Conservation (phyloP, 1,140 invertebrate genomes). For the Drosophila burlai region DNA sequence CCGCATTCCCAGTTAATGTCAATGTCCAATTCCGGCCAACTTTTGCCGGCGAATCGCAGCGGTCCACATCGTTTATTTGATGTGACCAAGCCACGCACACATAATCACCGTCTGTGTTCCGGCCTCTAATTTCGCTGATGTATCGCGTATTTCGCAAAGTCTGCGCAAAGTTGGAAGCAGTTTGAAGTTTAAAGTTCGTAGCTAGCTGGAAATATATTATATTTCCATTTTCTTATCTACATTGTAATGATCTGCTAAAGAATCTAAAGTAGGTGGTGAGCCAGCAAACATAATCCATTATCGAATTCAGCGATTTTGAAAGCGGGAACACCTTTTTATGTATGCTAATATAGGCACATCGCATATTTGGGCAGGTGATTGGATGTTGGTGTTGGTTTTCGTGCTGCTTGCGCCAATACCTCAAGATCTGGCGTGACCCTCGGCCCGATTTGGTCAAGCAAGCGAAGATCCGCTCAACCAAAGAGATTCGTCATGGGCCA, state of each 20-base stretch:
- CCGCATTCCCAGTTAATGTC: background rate
- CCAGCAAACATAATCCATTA: background rate
- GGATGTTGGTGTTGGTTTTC: slow-evolving; percentile 9
- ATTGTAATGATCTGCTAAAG: background rate
- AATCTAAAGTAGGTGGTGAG: background rate
- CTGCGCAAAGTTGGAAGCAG: background rate
- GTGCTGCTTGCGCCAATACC: background rate
- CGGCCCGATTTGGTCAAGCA: slow-evolving; percentile 3
- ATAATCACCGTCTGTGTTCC: slow-evolving; percentile 17
- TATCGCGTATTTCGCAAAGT: background rate
- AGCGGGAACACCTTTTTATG: background rate
- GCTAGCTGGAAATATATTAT: background rate
- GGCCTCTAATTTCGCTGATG: slow-evolving; percentile 4
- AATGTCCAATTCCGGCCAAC: slow-evolving; percentile 16
- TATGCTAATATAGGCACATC: slow-evolving; percentile 6
- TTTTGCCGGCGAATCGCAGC: slow-evolving; percentile 32
- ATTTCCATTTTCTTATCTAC: background rate
- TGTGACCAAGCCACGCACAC: slow-evolving; percentile 42
- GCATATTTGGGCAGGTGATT: slow-evolving; percentile 1
- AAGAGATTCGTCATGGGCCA: slow-evolving; percentile 28
- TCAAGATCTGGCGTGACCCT: slow-evolving; percentile 14
- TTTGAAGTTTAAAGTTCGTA: background rate
- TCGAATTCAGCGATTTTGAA: background rate
- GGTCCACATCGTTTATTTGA: slow-evolving; percentile 26
- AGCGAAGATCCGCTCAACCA: slow-evolving; percentile 5